A percentile compares a stretch with the other conserved stretches of the same genome.
phyloP scores from a whole-genome alignment of 2,888 invertebrate species.

The Eucera pruinosa region DNA sequence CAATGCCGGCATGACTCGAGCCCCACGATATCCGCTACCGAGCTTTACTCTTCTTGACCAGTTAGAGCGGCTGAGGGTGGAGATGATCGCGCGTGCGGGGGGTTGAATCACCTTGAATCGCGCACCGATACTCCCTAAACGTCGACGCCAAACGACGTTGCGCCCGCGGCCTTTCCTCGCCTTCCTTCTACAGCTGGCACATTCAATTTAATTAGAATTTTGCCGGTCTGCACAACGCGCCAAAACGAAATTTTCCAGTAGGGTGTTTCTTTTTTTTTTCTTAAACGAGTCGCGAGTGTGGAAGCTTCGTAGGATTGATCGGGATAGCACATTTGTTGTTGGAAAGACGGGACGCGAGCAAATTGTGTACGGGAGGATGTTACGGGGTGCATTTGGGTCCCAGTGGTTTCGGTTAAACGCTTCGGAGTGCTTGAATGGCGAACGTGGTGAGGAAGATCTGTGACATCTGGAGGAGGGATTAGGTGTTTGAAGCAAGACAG shows the following conservation, averaged over 20 bases:
- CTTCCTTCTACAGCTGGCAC: neutral
- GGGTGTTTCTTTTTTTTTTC: neutral
- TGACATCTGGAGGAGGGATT: too few relatives aligned
- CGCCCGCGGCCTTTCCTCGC: conserved; percentile 23
- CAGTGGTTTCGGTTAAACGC: neutral
- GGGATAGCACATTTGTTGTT: neutral
- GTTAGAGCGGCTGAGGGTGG: conserved; percentile 57
- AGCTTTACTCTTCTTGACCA: conserved; percentile 54
- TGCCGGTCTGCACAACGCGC: conserved; percentile 15
- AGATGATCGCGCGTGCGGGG: conserved; percentile 63
- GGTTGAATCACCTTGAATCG: conserved; percentile 69
- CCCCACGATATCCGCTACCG: conserved; percentile 70
- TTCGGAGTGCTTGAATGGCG: neutral
- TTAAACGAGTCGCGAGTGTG: too few relatives aligned
- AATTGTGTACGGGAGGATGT: neutral
- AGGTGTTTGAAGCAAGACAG: neutral
- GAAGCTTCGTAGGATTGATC: too few relatives aligned
- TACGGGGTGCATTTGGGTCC: neutral
- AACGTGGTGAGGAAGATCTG: neutral
- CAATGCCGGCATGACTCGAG: conserved; percentile 71
- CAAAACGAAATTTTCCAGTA: neutral
- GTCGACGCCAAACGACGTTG: conserved; percentile 46
- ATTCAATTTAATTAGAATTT: conserved; percentile 36
- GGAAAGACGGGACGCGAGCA: too few relatives aligned
- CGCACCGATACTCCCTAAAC: conserved; percentile 72